Evolutionary conservation across 1,140 invertebrate species (phyloP).

Genomic region (Holcopasites calliopsidis): DNA sequence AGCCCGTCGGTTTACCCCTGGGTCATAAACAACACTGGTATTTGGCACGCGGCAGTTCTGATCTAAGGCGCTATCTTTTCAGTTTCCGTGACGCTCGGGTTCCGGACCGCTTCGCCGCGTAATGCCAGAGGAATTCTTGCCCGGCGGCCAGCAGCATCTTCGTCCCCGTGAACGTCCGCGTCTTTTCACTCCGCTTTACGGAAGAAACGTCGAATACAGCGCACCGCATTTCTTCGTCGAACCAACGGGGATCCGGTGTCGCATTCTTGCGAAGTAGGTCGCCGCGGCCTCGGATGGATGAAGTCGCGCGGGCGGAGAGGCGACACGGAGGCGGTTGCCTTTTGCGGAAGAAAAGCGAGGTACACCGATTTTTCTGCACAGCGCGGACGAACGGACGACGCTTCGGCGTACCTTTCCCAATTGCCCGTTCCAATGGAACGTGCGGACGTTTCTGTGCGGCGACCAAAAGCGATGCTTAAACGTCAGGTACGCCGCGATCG

Average conservation of each 20-base stretch:
- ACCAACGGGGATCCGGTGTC: neutral
- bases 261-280: neutral
- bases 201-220: neutral
- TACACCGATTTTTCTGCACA: neutral
- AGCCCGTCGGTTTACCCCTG: neutral
- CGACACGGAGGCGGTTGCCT: neutral
- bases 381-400: neutral
- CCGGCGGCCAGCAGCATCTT: conserved; percentile 9
- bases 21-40: neutral
- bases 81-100: conserved; percentile 6
- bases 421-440: too few species aligned
- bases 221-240: neutral
- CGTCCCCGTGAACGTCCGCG: neutral
- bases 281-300: too few species aligned
- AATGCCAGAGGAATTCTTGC: conserved; percentile 22
- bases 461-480: conserved; percentile 17
- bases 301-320: too few species aligned
- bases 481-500: conserved; percentile 11
- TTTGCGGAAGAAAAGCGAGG: too few species aligned
- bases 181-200: neutral
- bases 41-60: neutral
- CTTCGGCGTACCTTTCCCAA: too few species aligned
- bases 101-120: neutral
- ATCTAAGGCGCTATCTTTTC: conserved; percentile 8
- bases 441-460: neutral